Percentiles rank a stretch among this genome's conserved stretches.
Evolutionary conservation across 2,888 invertebrate genomes (phyloP).

Genomic region (Andrena haemorrhoa): DNA sequence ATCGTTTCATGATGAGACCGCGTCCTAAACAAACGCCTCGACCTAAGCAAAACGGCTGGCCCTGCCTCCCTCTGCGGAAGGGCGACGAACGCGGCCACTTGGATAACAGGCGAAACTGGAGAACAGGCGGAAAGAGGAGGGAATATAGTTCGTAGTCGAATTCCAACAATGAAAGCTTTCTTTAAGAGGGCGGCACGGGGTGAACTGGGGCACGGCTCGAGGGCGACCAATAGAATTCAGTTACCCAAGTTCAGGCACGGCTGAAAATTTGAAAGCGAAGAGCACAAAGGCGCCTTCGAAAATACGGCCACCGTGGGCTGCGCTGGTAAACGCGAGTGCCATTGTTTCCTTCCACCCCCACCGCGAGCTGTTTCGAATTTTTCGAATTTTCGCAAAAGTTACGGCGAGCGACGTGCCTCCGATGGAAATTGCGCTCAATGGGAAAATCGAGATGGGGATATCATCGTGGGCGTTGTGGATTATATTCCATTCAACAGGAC

Average conservation of each 20-base stretch:
- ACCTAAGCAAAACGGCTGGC: slow-evolving; percentile 5
- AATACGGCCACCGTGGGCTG: slow-evolving; percentile 33
- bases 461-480: neutral
- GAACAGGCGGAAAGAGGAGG: slow-evolving; percentile 3
- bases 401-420: slow-evolving; percentile 13
- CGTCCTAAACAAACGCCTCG: slow-evolving; percentile 66
- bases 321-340: slow-evolving; percentile 17
- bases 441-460: neutral
- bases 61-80: neutral
- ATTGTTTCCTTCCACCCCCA: slow-evolving; percentile 40
- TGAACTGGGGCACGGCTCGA: slow-evolving; percentile 48
- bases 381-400: slow-evolving; percentile 35
- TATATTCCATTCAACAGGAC: neutral
- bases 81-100: neutral
- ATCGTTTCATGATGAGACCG: slow-evolving; percentile 61
- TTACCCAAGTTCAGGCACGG: slow-evolving; percentile 62
- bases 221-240: slow-evolving; percentile 63
- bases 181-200: slow-evolving; percentile 47
- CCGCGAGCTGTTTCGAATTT: slow-evolving; percentile 37
- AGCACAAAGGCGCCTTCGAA: slow-evolving; percentile 52
- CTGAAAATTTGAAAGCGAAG: slow-evolving; percentile 60
- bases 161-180: slow-evolving; percentile 71
- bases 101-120: neutral
- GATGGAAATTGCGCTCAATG: neutral
- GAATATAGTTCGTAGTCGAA: slow-evolving; percentile 59